Evolutionary conservation across 2,888 invertebrate species (phyloP).

Genomic region (Rhagium mordax): DNA sequence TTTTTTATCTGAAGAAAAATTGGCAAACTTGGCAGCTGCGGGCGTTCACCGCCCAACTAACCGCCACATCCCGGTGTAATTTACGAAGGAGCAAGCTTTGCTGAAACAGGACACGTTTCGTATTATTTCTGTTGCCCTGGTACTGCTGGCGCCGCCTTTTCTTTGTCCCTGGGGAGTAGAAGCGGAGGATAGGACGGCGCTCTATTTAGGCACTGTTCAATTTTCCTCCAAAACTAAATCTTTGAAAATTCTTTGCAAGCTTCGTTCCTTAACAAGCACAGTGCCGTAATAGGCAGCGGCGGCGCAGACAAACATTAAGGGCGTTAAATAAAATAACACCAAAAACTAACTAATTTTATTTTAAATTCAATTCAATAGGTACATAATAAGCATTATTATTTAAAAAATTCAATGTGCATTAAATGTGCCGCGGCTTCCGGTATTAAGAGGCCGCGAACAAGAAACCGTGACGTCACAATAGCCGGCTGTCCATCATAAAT

Average conservation of each 20-base stretch:
- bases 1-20: neutral
- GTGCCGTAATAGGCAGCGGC: constrained; percentile 10
- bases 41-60: neutral
- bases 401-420: too few species aligned
- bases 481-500: too few species aligned
- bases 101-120: constrained; percentile 31
- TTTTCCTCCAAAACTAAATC: constrained; percentile 15
- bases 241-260: constrained; percentile 19
- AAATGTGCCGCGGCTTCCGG: too few species aligned
- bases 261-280: constrained; percentile 23
- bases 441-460: too few species aligned
- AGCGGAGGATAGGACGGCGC: constrained; percentile 2
- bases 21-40: neutral
- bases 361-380: too few species aligned
- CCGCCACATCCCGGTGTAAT: constrained; percentile 19
- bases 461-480: too few species aligned
- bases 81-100: constrained; percentile 21
- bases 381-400: too few species aligned
- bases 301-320: neutral
- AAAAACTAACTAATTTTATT: too few species aligned
- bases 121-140: constrained; percentile 27
- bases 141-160: constrained; percentile 30
- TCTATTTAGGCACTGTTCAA: constrained; percentile 16
- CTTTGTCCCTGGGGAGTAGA: constrained; percentile 17
- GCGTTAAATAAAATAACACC: too few species aligned